A percentile compares a stretch with the other conserved stretches of the same genome.
These are phyloP conservation scores for Illadopsis cleaveri DNA, from an alignment of 2,113 vertebrate species.

Conservation along the genomic window DNA sequence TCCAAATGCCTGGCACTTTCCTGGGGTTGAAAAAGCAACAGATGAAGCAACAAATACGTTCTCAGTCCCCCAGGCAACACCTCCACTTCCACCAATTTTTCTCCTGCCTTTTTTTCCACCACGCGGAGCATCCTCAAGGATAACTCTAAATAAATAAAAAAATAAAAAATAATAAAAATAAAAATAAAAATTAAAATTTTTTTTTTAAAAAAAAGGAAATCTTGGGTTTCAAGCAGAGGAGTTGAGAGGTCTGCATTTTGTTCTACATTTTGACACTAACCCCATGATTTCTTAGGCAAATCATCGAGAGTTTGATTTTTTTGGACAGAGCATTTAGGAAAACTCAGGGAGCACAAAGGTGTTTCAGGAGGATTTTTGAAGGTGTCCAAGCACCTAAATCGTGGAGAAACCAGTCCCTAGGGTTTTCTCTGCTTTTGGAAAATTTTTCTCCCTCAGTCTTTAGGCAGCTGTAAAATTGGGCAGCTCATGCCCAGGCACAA, in stretches of 20 bases:
- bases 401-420: background rate
- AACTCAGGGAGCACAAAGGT: background rate
- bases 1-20: constrained; percentile 12
- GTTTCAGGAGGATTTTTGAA: background rate
- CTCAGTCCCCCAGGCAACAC: background rate
- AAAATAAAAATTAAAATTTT: too few species aligned
- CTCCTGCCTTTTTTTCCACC: background rate
- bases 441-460: background rate
- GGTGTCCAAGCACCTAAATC: background rate
- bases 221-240: background rate
- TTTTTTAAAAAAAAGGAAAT: background rate
- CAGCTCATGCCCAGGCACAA: background rate
- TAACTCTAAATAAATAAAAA: background rate
- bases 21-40: background rate
- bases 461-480: background rate
- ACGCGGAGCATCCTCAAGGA: background rate
- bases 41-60: constrained; percentile 6
- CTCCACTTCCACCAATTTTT: background rate
- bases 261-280: background rate
- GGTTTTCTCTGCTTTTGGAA: background rate
- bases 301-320: background rate
- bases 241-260: background rate
- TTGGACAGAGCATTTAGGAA: background rate
- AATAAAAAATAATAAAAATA: too few species aligned
- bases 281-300: background rate